These are phyloP conservation scores for Leucoraja erinaceus DNA, from an alignment of 2,113 vertebrate genomes.

Conservation along the genomic window DNA sequence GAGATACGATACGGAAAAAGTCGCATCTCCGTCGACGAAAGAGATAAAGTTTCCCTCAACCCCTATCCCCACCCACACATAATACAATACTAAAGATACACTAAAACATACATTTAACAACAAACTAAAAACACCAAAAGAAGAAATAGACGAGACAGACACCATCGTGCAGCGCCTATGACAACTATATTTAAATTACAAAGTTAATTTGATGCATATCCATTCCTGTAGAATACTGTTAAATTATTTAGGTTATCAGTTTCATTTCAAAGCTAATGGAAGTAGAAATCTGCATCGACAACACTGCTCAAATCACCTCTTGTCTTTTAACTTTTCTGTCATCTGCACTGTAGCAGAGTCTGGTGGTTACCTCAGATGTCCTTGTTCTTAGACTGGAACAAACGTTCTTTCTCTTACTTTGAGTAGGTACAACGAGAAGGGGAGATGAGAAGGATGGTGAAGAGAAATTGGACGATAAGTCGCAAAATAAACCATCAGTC, in stretches of 20 bases:
- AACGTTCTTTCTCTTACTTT: constrained; percentile 42
- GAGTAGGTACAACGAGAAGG: constrained; percentile 73
- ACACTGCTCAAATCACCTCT: too few species aligned
- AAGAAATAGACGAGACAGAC: too few species aligned
- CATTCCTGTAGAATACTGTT: background rate
- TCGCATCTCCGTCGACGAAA: too few species aligned
- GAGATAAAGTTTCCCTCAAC: too few species aligned
- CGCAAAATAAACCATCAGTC: constrained; percentile 81
- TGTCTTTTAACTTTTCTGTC: too few species aligned
- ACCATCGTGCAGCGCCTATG: too few species aligned
- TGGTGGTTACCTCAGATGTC: background rate
- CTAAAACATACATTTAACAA: too few species aligned
- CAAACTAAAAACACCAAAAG: too few species aligned
- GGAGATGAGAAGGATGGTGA: constrained; percentile 86
- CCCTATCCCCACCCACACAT: too few species aligned
- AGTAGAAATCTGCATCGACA: background rate
- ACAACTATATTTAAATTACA: background rate
- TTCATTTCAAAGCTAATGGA: background rate
- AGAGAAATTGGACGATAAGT: constrained; percentile 69
- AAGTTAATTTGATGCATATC: background rate
- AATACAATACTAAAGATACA: too few species aligned
- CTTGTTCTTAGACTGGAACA: background rate
- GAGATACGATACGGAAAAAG: too few species aligned
- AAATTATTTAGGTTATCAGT: background rate
- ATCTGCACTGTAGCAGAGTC: background rate